These are phyloP conservation scores for Dryas iulia DNA, from an alignment of 1,140 invertebrate genomes.

Conservation along the genomic window DNA sequence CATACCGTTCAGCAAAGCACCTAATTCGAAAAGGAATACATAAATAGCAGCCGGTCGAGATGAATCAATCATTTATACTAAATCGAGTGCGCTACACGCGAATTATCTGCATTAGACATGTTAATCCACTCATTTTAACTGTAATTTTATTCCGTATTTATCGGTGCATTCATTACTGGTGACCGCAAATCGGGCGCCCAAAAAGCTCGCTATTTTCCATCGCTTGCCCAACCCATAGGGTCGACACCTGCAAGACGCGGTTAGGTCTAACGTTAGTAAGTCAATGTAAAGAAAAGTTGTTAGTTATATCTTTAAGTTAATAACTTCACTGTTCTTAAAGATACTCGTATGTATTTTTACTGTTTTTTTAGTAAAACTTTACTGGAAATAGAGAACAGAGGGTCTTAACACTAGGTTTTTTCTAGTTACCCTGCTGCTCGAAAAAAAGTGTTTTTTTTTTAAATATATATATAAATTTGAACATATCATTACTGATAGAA, in stretches of 20 bases:
- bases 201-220: conserved; percentile 76
- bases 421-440: too few species aligned
- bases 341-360: too few species aligned
- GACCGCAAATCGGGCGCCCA: conserved; percentile 77
- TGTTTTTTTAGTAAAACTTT: too few species aligned
- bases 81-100: conserved; percentile 71
- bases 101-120: conserved; percentile 80
- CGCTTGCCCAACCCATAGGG: conserved; percentile 18
- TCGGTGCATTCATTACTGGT: conserved; percentile 78
- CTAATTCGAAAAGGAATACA: conserved; percentile 44
- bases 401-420: too few species aligned
- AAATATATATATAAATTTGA: too few species aligned
- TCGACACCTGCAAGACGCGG: not conserved
- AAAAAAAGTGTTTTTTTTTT: too few species aligned
- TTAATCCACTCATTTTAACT: conserved; percentile 81
- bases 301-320: not conserved
- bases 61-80: conserved; percentile 74
- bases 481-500: too few species aligned
- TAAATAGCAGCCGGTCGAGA: conserved; percentile 38
- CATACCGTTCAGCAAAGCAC: not conserved
- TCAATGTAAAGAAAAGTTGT: not conserved
- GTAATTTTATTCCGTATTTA: conserved; percentile 81
- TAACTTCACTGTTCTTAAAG: not conserved
- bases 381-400: too few species aligned
- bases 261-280: not conserved